Evolutionary conservation across 1,140 invertebrate species (phyloP).

Genomic region (Anthonomus grandis): DNA sequence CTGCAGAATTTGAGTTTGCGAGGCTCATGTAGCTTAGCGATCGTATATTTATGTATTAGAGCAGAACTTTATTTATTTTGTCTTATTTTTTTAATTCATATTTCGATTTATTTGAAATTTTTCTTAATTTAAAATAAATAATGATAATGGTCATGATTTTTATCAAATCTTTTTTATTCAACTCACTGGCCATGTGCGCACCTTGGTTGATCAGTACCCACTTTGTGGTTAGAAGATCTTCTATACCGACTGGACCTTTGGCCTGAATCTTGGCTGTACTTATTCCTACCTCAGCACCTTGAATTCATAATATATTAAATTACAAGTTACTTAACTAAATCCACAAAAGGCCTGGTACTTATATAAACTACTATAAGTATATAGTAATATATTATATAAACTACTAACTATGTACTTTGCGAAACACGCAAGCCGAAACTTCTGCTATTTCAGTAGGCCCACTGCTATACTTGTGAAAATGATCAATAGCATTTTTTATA

Average conservation of each 20-base stretch:
- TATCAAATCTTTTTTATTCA: conserved; percentile 73
- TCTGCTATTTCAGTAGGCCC: conserved; percentile 94
- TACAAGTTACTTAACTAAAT: conserved; percentile 57
- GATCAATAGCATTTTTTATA: conserved; percentile 85
- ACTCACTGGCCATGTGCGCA: conserved; percentile 78
- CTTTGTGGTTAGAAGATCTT: conserved; percentile 96
- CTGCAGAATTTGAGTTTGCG: too few species aligned
- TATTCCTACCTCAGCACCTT: conserved; percentile 87
- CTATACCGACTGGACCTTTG: conserved; percentile 93
- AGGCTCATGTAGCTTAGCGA: too few species aligned
- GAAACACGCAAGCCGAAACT: conserved; percentile 98
- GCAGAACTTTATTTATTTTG: too few species aligned
- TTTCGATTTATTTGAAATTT: too few species aligned
- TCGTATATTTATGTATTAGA: too few species aligned
- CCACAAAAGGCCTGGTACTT: conserved; percentile 95
- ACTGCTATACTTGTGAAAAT: conserved; percentile 94
- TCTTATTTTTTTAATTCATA: too few species aligned
- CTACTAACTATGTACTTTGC: too few species aligned
- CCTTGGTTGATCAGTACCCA: conserved; percentile 80
- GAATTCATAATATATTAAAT: not conserved
- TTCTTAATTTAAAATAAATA: too few species aligned
- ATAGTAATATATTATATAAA: too few species aligned
- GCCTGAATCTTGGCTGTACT: conserved; percentile 96
- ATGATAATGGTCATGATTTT: too few species aligned
- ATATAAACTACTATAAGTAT: too few species aligned